Percentiles rank a stretch among this genome's conserved stretches.
phyloP scores from a whole-genome alignment of 2,797 vertebrate genomes.

The Pyrrhura leucotis region DNA sequence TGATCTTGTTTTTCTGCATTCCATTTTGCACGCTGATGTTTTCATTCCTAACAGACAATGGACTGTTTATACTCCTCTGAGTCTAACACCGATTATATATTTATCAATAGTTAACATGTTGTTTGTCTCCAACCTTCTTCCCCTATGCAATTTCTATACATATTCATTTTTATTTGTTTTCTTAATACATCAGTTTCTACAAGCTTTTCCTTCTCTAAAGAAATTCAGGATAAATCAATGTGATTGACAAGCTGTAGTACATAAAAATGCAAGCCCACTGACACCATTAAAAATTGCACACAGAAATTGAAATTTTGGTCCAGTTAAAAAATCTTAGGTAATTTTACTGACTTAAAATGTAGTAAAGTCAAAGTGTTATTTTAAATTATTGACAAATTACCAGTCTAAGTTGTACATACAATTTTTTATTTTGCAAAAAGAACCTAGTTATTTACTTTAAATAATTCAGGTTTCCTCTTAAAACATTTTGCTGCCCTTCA shows the following conservation, averaged over 20 bases:
- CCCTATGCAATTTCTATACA: background rate
- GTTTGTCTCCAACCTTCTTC: slow-evolving; percentile 5
- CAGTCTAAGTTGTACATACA: background rate
- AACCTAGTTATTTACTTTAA: background rate
- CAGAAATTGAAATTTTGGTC: background rate
- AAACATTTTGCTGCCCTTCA: background rate
- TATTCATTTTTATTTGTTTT: background rate
- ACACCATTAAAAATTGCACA: background rate
- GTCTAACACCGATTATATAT: background rate
- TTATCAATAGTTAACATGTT: background rate
- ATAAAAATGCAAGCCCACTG: background rate
- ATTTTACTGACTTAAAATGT: background rate
- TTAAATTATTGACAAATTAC: background rate
- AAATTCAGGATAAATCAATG: background rate
- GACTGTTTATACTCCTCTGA: background rate
- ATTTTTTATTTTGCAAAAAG: background rate
- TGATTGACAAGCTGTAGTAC: background rate
- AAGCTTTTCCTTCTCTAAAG: background rate
- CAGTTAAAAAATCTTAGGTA: background rate
- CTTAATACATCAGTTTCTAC: background rate
- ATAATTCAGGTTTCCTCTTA: background rate
- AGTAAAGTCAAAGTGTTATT: background rate
- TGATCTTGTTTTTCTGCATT: background rate
- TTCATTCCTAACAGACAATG: slow-evolving; percentile 4
- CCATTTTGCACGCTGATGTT: background rate